A percentile compares a stretch with the other conserved stretches of the same genome.
phyloP scores from a whole-genome alignment of 2,888 invertebrate genomes.

The Callyntrura sp. region DNA sequence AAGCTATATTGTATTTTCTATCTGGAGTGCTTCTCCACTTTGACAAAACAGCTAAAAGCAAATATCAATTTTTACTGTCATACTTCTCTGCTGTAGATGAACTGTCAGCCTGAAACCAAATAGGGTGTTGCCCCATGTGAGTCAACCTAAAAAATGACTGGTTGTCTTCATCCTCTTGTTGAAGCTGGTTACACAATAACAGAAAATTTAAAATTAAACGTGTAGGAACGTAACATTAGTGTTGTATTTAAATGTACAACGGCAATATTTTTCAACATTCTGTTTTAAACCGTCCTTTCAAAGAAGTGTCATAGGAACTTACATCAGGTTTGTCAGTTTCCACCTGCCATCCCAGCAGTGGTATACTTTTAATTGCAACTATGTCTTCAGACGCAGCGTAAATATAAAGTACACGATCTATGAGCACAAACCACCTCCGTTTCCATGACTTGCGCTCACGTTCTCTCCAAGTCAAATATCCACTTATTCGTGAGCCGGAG shows the following conservation, averaged over 20 bases:
- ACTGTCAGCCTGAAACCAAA: conserved; percentile 86
- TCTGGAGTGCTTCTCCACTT: too few species aligned
- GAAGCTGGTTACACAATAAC: too few species aligned
- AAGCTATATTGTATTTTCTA: too few species aligned
- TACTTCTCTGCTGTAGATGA: conserved; percentile 85
- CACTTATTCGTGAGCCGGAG: conserved; percentile 87
- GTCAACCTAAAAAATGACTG: conserved; percentile 86
- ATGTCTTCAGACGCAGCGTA: conserved; percentile 88
- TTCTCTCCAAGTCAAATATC: conserved; percentile 86
- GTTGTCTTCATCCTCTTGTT: conserved; percentile 86
- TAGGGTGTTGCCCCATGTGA: conserved; percentile 86
- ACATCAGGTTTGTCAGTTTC: conserved; percentile 79
- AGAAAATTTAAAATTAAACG: too few species aligned
- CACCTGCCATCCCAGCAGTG: conserved; percentile 87
- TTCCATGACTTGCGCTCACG: conserved; percentile 86
- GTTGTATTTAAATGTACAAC: background rate
- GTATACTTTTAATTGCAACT: conserved; percentile 86
- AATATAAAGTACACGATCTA: conserved; percentile 87
- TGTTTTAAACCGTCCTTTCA: background rate
- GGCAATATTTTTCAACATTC: background rate
- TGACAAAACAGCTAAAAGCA: too few species aligned
- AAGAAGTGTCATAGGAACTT: too few species aligned
- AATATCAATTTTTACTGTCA: too few species aligned
- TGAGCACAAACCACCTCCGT: conserved; percentile 87
- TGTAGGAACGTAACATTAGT: background rate